A percentile compares a stretch with the other conserved stretches of the same genome.
These are phyloP conservation scores for Conus canariensis DNA, from an alignment of 2,888 invertebrate genomes.

Conservation along the genomic window DNA sequence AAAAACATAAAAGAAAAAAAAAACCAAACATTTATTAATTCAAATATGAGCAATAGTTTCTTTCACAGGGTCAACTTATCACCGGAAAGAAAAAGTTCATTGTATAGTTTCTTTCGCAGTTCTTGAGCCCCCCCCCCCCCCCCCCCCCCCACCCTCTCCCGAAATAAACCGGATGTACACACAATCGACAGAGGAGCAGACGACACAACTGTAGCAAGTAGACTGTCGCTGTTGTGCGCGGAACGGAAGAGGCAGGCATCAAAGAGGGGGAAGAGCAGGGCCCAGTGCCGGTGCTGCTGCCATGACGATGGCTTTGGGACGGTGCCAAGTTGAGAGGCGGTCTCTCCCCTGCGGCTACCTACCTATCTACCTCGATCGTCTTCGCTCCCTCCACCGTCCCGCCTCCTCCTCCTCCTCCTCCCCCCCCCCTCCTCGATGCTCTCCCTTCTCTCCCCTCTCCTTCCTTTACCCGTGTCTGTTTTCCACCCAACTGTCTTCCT, in stretches of 20 bases:
- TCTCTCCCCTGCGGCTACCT: conserved; percentile 28
- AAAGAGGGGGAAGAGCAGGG: neutral
- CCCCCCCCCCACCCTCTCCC: no score
- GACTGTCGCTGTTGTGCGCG: neutral
- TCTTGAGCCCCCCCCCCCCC: no score
- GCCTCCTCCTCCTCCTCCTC: neutral
- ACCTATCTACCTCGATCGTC: conserved; percentile 32
- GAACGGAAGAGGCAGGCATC: neutral
- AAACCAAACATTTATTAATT: no score
- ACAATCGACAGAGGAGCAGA: no score
- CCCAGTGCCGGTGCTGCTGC: neutral
- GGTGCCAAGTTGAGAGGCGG: conserved; percentile 34
- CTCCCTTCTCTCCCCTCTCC: neutral
- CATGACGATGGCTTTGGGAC: conserved; percentile 23
- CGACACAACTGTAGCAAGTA: no score
- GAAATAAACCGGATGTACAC: no score
- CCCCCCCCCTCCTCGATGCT: neutral
- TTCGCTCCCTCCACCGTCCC: neutral
- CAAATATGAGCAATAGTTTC: no score
- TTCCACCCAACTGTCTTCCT: conserved; percentile 24
- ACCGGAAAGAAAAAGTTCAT: no score
- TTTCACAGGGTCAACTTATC: no score
- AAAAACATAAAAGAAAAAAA: no score
- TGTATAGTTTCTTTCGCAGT: no score
- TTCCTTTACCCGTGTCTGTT: neutral